Percentiles rank a stretch among this genome's conserved stretches.
Evolutionary conservation across 1,140 invertebrate genomes (phyloP).

Genomic region (Bombyx mandarina): DNA sequence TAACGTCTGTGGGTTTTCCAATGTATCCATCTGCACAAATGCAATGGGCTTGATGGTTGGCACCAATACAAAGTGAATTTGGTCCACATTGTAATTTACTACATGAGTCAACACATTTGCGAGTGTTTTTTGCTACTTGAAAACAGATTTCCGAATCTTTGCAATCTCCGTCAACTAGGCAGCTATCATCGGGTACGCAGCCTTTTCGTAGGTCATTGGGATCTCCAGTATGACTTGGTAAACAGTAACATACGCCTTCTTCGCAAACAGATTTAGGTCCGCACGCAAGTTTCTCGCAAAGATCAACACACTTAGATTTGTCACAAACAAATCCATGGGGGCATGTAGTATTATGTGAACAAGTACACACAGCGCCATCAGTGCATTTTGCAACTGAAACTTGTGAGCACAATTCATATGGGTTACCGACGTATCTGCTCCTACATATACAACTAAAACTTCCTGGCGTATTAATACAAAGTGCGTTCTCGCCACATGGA

Average conservation of each 20-base stretch:
- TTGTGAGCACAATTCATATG: slow-evolving; percentile 83
- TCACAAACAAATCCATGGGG: slow-evolving; percentile 82
- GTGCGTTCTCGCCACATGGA: slow-evolving; percentile 87
- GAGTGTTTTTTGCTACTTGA: slow-evolving; percentile 80
- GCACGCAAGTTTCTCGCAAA: slow-evolving; percentile 81
- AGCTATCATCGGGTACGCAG: slow-evolving; percentile 80
- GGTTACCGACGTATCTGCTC: slow-evolving; percentile 86
- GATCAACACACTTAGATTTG: slow-evolving; percentile 78
- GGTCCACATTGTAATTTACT: slow-evolving; percentile 90
- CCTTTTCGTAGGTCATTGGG: slow-evolving; percentile 79
- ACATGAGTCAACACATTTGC: slow-evolving; percentile 89
- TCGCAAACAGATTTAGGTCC: slow-evolving; percentile 87
- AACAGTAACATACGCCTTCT: slow-evolving; percentile 84
- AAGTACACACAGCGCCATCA: slow-evolving; percentile 78
- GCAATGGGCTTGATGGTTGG: slow-evolving; percentile 87
- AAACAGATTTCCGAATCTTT: slow-evolving; percentile 88
- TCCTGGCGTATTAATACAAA: slow-evolving; percentile 90
- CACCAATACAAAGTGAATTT: slow-evolving; percentile 87
- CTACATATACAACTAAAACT: slow-evolving; percentile 90
- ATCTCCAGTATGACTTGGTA: slow-evolving; percentile 84
- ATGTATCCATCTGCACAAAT: slow-evolving; percentile 85
- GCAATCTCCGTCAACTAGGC: slow-evolving; percentile 85
- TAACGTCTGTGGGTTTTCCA: slow-evolving; percentile 84
- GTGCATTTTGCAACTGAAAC: slow-evolving; percentile 77
- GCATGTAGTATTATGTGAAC: slow-evolving; percentile 78